Evolutionary conservation across 2,888 invertebrate genomes (phyloP).

Genomic region (Drosophila maculinotata): DNA sequence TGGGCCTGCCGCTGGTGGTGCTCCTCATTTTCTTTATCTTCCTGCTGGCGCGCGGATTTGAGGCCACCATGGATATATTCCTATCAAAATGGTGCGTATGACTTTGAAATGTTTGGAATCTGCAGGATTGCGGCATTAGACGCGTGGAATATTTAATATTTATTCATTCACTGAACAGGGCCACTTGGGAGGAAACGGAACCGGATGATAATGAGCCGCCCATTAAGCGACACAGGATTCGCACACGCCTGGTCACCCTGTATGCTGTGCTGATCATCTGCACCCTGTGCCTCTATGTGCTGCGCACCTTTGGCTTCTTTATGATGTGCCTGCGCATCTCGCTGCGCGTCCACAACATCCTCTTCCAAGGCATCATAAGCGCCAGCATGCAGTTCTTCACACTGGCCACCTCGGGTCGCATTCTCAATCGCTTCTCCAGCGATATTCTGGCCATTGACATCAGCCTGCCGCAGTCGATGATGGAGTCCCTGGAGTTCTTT

Average conservation of each 20-base stretch:
- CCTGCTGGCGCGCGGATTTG: conserved; percentile 87
- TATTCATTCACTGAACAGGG: conserved; percentile 62
- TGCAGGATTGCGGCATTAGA: no score
- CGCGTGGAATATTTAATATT: no score
- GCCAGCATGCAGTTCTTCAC: conserved; percentile 92
- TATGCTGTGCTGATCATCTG: conserved; percentile 77
- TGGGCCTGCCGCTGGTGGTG: conserved; percentile 85
- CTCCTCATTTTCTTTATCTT: conserved; percentile 85
- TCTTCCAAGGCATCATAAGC: conserved; percentile 90
- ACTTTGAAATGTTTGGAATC: no score
- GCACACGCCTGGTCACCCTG: conserved; percentile 73
- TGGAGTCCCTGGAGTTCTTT: conserved; percentile 87
- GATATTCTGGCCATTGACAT: conserved; percentile 89
- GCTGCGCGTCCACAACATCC: conserved; percentile 89
- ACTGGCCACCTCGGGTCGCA: conserved; percentile 88
- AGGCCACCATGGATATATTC: conserved; percentile 90
- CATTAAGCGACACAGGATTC: conserved; percentile 55
- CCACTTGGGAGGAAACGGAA: conserved; percentile 84
- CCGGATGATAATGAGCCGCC: conserved; percentile 60
- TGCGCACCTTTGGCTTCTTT: conserved; percentile 89
- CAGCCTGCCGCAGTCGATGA: conserved; percentile 87
- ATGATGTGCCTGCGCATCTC: conserved; percentile 91
- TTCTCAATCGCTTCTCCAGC: conserved; percentile 91
- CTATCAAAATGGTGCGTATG: conserved; percentile 88
- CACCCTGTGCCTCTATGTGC: conserved; percentile 86